Base-by-base conservation (phyloP, 2,888 invertebrate genomes). In the Alviniconcha strummeri region DNA sequence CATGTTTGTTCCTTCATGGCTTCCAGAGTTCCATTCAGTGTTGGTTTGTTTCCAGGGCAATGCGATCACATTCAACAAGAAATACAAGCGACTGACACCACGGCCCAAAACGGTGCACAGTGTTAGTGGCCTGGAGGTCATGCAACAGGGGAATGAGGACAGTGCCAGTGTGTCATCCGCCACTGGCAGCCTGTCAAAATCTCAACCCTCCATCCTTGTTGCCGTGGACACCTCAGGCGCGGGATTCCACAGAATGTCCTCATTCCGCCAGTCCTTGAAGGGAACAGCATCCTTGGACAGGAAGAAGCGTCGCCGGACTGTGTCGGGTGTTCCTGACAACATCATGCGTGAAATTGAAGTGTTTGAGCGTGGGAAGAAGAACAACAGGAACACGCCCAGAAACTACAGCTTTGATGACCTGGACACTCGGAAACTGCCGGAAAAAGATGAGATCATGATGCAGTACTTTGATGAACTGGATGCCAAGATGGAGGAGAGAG, bases 221-320 rank as follows among this genome's bases (percentile, higher is more conserved):
- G 96, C 96, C 85, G 97, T 98, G 91, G 98, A 98, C 94, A 96
- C 97, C 83, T 96, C 97, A 86, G 98, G 98, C 82, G 95, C 96
- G 91, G 96, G 96, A 93, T 98, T 98, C 95, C 96, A 97, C 92
- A 95, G 98, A 89, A 97, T 98, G 97, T 96, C 97, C 91, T 96
- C 95, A 91, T 96, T 97, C 87, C 95, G 98, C 88, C 96, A 97
- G 93, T 98, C 98, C 72, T 8, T 71, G 83, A 85, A 36, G 86
- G 81, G 80, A 15, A 72, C 81, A 9, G 74, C 72, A 3, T 76
- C 72, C 2, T 78, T 84, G 56, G 83, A 83, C 36, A 88, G 56
- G 89, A 89, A 88, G 83, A 90, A 89, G 85, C 88, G 86, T 78
- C 80, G 91, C 15, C 81, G 90, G 77, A 92, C 91, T 19, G 88